Conservation (phyloP, 2,888 invertebrate species). For the Zonitis immaculata region DNA sequence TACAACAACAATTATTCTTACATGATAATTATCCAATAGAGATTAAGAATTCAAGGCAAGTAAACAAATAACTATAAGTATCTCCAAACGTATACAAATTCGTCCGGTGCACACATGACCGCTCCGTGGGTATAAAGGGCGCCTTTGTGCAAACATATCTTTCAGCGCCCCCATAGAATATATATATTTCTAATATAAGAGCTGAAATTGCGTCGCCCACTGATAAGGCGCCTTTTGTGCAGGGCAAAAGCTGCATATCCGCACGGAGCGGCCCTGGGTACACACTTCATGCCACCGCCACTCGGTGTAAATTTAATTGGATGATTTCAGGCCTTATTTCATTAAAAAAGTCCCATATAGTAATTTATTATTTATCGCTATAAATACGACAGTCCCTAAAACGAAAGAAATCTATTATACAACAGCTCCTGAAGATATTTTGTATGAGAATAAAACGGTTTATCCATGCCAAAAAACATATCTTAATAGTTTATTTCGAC, state of each 20-base stretch:
- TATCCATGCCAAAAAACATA: conserved; percentile 74
- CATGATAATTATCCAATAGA: conserved; percentile 18
- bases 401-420: conserved; percentile 40
- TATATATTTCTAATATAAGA: no score
- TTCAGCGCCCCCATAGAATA: no score
- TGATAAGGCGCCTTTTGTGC: no score
- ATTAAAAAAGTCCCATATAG: conserved; percentile 70
- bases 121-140: no score
- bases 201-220: no score
- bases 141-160: no score
- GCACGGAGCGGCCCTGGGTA: no score
- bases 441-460: conserved; percentile 49
- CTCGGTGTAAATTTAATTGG: background rate
- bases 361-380: conserved; percentile 72
- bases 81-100: no score
- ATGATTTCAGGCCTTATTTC: conserved; percentile 56
- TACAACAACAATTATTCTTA: conserved; percentile 33
- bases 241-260: no score
- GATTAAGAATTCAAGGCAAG: conserved; percentile 2
- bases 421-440: conserved; percentile 52
- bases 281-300: no score
- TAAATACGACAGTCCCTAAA: conserved; percentile 48
- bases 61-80: no score
- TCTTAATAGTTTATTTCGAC: conserved; percentile 61
- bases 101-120: no score